These are phyloP conservation scores for Myathropa florea DNA, from an alignment of 2,888 invertebrate species.

Conservation along the genomic window DNA sequence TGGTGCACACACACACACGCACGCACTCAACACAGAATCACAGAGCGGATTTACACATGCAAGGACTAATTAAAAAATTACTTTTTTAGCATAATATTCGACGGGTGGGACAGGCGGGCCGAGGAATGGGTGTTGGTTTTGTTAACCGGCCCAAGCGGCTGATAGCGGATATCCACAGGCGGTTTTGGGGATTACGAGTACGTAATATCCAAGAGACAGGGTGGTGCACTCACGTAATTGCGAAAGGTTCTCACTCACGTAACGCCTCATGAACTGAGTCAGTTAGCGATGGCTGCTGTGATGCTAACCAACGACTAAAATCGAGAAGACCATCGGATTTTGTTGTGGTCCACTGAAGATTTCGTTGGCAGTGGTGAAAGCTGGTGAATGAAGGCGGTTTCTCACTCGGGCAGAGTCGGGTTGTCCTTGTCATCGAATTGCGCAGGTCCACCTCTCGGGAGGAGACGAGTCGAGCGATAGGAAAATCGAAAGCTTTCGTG, in stretches of 20 bases:
- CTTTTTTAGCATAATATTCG: conserved; percentile 24
- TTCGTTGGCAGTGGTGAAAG: conserved; percentile 51
- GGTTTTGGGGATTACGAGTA: conserved; percentile 6
- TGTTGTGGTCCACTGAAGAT: conserved; percentile 62
- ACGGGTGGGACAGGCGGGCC: background rate
- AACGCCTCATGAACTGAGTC: conserved; percentile 8
- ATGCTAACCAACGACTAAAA: conserved; percentile 68
- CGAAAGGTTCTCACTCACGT: conserved; percentile 43
- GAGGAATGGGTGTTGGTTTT: no score
- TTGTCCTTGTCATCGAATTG: conserved; percentile 9
- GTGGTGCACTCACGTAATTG: conserved; percentile 29
- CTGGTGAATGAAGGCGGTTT: conserved; percentile 4
- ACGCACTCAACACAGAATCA: conserved; percentile 34
- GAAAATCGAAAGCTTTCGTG: conserved; percentile 22
- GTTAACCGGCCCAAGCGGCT: background rate
- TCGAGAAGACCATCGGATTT: conserved; percentile 21
- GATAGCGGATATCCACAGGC: conserved; percentile 42
- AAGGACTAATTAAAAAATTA: conserved; percentile 60
- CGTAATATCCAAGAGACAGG: conserved; percentile 45
- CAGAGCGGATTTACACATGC: conserved; percentile 38
- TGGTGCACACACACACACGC: background rate
- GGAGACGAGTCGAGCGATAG: background rate
- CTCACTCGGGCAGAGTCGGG: background rate
- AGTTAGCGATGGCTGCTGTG: conserved; percentile 58
- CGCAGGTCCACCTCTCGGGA: conserved; percentile 35